Evolutionary conservation across 2,113 vertebrate genomes (phyloP), one percentile per base, ranked within the genome.

Genomic region (Phrynosoma platyrhinos): DNA sequence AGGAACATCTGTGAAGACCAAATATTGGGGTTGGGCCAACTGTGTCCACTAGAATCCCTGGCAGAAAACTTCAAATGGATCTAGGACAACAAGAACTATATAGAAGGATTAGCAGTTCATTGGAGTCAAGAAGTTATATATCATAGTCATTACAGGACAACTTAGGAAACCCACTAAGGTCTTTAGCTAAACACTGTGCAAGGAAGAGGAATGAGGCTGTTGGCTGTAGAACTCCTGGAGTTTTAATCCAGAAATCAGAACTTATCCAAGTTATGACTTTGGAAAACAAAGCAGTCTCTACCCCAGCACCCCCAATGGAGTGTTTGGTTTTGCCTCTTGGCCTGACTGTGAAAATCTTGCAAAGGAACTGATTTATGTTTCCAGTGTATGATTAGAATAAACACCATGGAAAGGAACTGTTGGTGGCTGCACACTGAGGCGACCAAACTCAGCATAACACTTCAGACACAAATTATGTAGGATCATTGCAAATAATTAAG

Each of bases 401-500:
- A 77, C 58, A 36, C 77, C 30, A 18, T 83, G n/a, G n/a, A 64
- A 68, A 77, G 72, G 18, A 82, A 82, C 27, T 66, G 79, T 76
- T 88, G 72, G 74, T 83, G 87, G 80, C 79, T 68, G 80, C 42
- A 23, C 52, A 68, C 58, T 32, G 40, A 77, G 58, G 87, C 8
- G 18, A 32, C 79, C 42, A 77, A 88, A 55, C 87, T 82, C 80
- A 68, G 87, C 80, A 83, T 77, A 88, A 88, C 58, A 83, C 64
- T 88, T 88, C 82, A 13, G 85, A 27, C 89, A 75, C 32, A 23
- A 82, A 78, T 42, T 81, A 79, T 36, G 27, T 82, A 4, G 23
- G 86, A 87, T 36, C 21, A 32, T 42, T 83, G 8, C 72, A 27
- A 94, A 87, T 76, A 77, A 90, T 88, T 89, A 89, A 89, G 58